Evolutionary conservation across 2,888 invertebrate genomes (phyloP).

Genomic region (Vanessa cardui): DNA sequence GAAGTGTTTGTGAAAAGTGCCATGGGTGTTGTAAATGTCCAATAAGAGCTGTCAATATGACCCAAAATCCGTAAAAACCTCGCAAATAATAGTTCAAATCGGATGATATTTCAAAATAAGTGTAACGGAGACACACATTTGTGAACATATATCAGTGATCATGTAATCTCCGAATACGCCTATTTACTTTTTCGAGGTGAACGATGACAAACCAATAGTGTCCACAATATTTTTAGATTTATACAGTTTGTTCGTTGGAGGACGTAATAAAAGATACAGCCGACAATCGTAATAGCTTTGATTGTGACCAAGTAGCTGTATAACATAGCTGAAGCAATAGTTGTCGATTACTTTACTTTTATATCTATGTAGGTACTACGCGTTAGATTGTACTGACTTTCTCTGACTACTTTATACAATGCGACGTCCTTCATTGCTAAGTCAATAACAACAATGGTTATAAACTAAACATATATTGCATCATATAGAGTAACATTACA

Average conservation of each 20-base stretch:
- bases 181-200: slow-evolving; percentile 51
- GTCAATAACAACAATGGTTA: slow-evolving; percentile 36
- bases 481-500: slow-evolving; percentile 21
- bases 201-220: slow-evolving; percentile 75
- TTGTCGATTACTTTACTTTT: slow-evolving; percentile 15
- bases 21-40: slow-evolving; percentile 75
- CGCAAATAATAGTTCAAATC: slow-evolving; percentile 54
- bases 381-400: slow-evolving; percentile 55
- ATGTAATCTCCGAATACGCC: slow-evolving; percentile 29
- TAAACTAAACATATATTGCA: slow-evolving; percentile 35
- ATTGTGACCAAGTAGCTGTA: slow-evolving; percentile 31
- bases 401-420: slow-evolving; percentile 52
- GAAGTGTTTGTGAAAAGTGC: slow-evolving; percentile 60
- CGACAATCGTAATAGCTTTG: slow-evolving; percentile 48
- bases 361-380: slow-evolving; percentile 42
- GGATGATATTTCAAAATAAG: slow-evolving; percentile 44
- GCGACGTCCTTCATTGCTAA: slow-evolving; percentile 56
- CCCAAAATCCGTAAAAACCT: slow-evolving; percentile 72
- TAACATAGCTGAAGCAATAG: slow-evolving; percentile 25
- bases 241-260: slow-evolving; percentile 74
- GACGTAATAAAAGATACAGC: slow-evolving; percentile 70
- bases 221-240: slow-evolving; percentile 81
- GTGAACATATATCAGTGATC: slow-evolving; percentile 28
- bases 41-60: slow-evolving; percentile 76
- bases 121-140: background rate